Evolutionary conservation across 2,113 vertebrate genomes (phyloP).

Genomic region (Mystacornis crossleyi): DNA sequence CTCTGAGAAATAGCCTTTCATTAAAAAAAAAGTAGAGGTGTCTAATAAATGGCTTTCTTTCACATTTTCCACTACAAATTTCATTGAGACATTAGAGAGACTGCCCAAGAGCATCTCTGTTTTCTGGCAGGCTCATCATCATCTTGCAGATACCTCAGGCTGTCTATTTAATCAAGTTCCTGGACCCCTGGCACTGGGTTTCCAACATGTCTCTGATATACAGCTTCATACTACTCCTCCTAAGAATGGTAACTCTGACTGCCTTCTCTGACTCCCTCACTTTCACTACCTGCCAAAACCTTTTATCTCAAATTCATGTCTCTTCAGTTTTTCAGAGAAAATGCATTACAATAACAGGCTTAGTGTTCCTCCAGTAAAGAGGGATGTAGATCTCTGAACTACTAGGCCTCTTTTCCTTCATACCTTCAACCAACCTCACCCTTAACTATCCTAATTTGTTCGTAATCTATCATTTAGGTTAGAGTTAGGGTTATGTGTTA

Average conservation of each 20-base stretch:
- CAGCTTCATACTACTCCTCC: neutral
- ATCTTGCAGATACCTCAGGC: neutral
- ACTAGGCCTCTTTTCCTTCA: neutral
- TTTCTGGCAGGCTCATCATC: neutral
- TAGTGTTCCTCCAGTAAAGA: neutral
- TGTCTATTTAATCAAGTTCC: neutral
- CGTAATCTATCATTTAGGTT: neutral
- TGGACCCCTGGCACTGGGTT: neutral
- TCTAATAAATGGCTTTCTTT: neutral
- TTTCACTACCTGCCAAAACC: neutral
- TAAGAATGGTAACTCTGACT: neutral
- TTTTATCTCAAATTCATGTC: neutral
- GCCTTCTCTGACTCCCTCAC: neutral
- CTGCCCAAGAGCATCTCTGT: neutral
- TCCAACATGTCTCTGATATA: neutral
- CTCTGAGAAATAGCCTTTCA: neutral
- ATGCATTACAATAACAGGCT: accelerated
- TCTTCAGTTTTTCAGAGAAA: neutral
- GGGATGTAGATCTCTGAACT: neutral
- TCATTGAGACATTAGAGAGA: neutral
- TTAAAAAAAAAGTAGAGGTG: neutral
- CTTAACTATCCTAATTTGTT: neutral
- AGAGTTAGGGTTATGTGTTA: too few species aligned
- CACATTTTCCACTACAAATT: neutral
- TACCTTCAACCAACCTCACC: neutral